Evolutionary conservation across 2,888 invertebrate genomes (phyloP), one percentile per base, ranked within the genome.

Genomic region (Xiphydria camelus): DNA sequence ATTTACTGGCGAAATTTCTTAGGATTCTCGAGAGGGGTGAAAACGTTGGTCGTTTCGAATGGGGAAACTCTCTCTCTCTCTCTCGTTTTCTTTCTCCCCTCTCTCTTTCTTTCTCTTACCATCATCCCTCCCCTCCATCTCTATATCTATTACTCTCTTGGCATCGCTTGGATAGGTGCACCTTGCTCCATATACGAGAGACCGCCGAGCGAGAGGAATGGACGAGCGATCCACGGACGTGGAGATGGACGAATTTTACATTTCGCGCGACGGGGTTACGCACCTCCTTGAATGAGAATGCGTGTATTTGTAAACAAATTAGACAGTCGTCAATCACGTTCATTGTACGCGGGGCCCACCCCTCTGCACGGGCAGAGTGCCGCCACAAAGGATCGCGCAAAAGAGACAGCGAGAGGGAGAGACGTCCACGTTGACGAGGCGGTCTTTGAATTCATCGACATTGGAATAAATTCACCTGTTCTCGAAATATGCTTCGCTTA

Each of bases 401-500:
- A 51, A 41, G 51, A n/a, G n/a, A n/a, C n/a, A n/a, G n/a, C n/a
- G n/a, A n/a, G n/a, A n/a, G n/a, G n/a, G 49, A 49, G 52, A 57
- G 51, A 55, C 41, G 53, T 54, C 52, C 52, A 52, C 48, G 65
- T 61, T 65, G 55, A 66, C 65, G 59, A 61, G 51, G 47, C 55
- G 51, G n/a, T 51, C 57, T 56, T 54, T 46, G 49, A 55, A 57
- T 62, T 59, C 63, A 66, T 66, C 57, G 64, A 57, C 59, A 70
- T 71, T 71, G 69, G 63, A 72, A 71, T 72, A 64, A 62, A 71
- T 70, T 66, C 72, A 71, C 70, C 72, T 72, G 71, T 62, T 51
- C 53, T n/a, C n/a, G n/a, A n/a, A n/a, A n/a, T n/a, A n/a, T n/a
- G n/a, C n/a, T n/a, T n/a, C n/a, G n/a, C n/a, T n/a, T n/a, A n/a